Conservation (phyloP, 2,888 invertebrate genomes). For the Morpho achilles region DNA sequence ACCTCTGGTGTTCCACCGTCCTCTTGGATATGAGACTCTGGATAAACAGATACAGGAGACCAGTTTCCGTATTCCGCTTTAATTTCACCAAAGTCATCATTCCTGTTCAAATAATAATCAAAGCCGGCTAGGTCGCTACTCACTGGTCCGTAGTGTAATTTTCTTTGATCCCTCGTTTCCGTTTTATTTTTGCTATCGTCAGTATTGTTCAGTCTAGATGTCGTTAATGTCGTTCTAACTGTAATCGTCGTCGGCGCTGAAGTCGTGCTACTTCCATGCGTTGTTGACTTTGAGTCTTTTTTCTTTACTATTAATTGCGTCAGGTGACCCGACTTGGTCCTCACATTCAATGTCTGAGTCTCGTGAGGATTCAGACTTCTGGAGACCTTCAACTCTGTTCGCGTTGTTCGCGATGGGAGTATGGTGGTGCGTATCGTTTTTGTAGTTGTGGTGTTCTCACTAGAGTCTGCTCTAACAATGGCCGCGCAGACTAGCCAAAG, state of each 20-base stretch:
- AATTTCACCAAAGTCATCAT: conserved; percentile 63
- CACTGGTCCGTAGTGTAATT: conserved; percentile 56
- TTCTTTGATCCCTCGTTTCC: conserved; percentile 67
- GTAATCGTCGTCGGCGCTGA: conserved; percentile 56
- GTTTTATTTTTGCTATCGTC: conserved; percentile 62
- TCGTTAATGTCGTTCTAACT: conserved; percentile 44
- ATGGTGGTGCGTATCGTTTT: conserved; percentile 66
- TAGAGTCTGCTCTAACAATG: conserved; percentile 40
- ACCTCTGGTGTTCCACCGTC: conserved; percentile 59
- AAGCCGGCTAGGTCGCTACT: conserved; percentile 70
- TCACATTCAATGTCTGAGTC: conserved; percentile 87
- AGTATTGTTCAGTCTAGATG: conserved; percentile 39
- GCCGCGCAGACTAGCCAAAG: conserved; percentile 54
- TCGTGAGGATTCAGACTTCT: conserved; percentile 87
- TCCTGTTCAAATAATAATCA: conserved; percentile 68
- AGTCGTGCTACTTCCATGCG: conserved; percentile 35
- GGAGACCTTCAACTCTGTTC: conserved; percentile 87
- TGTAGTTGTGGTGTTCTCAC: conserved; percentile 61
- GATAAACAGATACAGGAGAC: conserved; percentile 74
- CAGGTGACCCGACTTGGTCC: conserved; percentile 86
- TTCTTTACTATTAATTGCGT: conserved; percentile 89
- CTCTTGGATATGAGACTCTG: conserved; percentile 69
- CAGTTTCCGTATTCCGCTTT: conserved; percentile 76
- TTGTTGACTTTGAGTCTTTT: conserved; percentile 77
- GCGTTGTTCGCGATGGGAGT: conserved; percentile 80